Evolutionary conservation across 2,113 vertebrate species (phyloP), one percentile per base, ranked within the genome.

Genomic region (Saguinus imperator): DNA sequence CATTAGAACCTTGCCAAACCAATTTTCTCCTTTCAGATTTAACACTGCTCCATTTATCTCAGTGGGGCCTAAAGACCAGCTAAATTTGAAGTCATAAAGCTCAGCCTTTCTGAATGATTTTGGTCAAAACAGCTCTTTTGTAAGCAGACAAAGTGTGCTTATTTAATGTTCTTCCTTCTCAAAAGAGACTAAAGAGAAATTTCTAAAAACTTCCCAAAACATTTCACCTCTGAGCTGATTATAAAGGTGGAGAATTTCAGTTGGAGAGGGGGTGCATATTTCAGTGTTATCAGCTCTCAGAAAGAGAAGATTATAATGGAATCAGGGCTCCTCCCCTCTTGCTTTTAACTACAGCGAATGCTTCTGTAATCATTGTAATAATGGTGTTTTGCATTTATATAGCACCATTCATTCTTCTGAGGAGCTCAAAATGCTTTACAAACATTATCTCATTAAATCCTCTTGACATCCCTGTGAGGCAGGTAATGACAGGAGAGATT

Each of bases 391-490:
- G 95, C 97, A 97, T 97, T 98, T 97, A 94, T 95, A 86, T 96
- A 84, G 85, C 81, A 45, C 95, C 29, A 61, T 96, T 96, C 73
- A 96, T 94, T 91, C 96, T 97, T 96, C 96, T 40, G 79, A 95
- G 91, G 61, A 92, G 88, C 86, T 97, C 96, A 93, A 18, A 95
- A 88, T 58, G 92, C 97, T 97, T 97, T 95, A 91, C 86, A 94
- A 97, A 97, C 96, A 97, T 97, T 97, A 97, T 97, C 96, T 98
- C 94, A 97, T 98, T 97, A 97, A 97, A 94, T 93, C 97, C 95
- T 93, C 94, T 97, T 77, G 75, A 95, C 73, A 96, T 90, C 92
- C 75, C n/a, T 23, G 45, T 25, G 92, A 97, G 95, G 79, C 85
- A 94, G 94, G 82, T 80, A 95, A 94, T 64, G 92, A 90, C 83